Percentiles rank a stretch among this genome's conserved stretches.
Evolutionary conservation across 2,113 vertebrate genomes (phyloP).

Genomic region (Phyllostomus discolor): DNA sequence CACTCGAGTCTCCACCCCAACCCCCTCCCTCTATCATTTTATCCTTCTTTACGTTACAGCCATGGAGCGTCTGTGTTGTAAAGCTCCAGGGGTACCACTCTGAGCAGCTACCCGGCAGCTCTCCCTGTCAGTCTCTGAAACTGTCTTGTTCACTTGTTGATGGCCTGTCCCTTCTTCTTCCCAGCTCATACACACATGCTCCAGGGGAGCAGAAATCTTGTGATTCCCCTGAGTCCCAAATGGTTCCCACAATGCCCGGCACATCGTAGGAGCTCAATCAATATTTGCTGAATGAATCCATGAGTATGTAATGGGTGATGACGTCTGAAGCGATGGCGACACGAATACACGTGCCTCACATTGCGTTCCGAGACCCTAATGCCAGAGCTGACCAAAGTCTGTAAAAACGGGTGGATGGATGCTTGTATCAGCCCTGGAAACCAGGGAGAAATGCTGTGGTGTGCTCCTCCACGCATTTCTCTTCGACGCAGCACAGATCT

Average conservation of each 20-base stretch:
- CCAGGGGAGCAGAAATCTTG: not conserved
- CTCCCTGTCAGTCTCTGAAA: not conserved
- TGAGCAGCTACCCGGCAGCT: not conserved
- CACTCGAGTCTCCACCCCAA: not conserved
- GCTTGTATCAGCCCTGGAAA: not conserved
- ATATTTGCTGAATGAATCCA: not conserved
- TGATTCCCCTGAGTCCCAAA: not conserved
- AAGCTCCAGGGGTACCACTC: not conserved
- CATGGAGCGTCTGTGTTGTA: not conserved
- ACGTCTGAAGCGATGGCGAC: not conserved
- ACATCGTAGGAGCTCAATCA: not conserved
- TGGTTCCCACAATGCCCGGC: not conserved
- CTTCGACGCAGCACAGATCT: not conserved
- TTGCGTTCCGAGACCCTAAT: not conserved
- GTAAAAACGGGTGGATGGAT: not conserved
- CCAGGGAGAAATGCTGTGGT: not conserved
- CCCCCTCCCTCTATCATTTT: not conserved
- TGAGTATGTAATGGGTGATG: not conserved
- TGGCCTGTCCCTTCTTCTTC: not conserved
- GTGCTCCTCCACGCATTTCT: not conserved
- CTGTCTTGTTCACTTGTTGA: not conserved
- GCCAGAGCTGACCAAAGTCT: not conserved
- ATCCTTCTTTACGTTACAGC: not conserved
- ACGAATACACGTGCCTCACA: not conserved
- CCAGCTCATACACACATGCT: not conserved